These are phyloP conservation scores for Eueides isabella DNA, from an alignment of 1,140 invertebrate species.

Conservation along the genomic window DNA sequence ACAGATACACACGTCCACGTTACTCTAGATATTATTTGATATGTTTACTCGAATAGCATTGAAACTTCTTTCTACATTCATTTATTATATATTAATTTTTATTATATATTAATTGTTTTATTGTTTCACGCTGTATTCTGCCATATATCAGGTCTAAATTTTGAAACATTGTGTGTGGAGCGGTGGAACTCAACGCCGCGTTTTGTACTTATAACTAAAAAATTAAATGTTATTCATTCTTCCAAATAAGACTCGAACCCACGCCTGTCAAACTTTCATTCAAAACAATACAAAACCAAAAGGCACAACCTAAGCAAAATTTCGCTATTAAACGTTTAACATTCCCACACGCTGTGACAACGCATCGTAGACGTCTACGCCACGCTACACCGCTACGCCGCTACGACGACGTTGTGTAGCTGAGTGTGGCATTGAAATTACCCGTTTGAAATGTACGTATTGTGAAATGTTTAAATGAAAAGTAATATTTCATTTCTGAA, in stretches of 20 bases:
- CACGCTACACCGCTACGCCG: constrained; percentile 10
- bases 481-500: neutral
- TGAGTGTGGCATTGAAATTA: neutral
- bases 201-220: too few relatives aligned
- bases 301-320: neutral
- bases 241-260: too few relatives aligned
- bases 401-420: neutral
- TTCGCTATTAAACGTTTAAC: neutral
- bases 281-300: neutral
- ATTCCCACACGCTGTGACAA: constrained; percentile 4
- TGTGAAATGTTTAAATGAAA: neutral
- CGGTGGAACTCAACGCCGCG: too few relatives aligned
- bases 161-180: neutral
- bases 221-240: too few relatives aligned
- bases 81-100: too few relatives aligned
- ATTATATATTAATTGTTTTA: too few relatives aligned
- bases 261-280: too few relatives aligned
- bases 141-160: neutral
- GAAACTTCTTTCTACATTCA: neutral
- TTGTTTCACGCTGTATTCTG: too few relatives aligned
- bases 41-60: neutral
- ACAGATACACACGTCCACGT: constrained; percentile 5
- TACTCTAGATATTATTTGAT: neutral
- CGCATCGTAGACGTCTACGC: constrained; percentile 12
- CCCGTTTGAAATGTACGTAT: constrained; percentile 6